A percentile compares a stretch with the other conserved stretches of the same genome.
phyloP scores from a whole-genome alignment of 2,888 invertebrate genomes.

The Cantharis lateralis region DNA sequence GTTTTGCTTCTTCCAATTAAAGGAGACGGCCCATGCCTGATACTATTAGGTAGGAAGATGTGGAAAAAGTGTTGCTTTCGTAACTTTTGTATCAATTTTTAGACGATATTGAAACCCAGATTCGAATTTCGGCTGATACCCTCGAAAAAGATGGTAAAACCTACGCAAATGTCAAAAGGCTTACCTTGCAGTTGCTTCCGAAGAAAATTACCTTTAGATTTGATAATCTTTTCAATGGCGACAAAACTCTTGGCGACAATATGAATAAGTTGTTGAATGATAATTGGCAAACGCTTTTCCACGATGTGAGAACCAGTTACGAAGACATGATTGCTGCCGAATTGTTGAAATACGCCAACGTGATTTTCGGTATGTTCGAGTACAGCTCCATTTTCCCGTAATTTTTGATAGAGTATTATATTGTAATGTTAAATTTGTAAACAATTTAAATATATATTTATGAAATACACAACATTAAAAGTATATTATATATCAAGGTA shows the following conservation, averaged over 20 bases:
- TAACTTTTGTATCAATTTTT: neutral
- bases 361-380: neutral
- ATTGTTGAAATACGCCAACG: neutral
- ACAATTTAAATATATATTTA: neutral
- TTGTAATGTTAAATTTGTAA: neutral
- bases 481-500: no score
- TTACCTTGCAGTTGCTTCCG: slow-evolving; percentile 66
- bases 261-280: slow-evolving; percentile 53
- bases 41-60: slow-evolving; percentile 63
- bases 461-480: no score
- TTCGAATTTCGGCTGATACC: slow-evolving; percentile 66
- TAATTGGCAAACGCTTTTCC: slow-evolving; percentile 48
- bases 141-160: slow-evolving; percentile 65
- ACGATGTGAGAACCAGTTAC: slow-evolving; percentile 64
- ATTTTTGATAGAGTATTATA: neutral
- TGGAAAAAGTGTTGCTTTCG: neutral
- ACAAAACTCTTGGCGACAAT: slow-evolving; percentile 44
- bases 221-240: slow-evolving; percentile 64
- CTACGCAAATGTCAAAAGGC: slow-evolving; percentile 68
- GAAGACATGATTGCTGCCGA: slow-evolving; percentile 60
- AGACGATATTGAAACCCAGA: slow-evolving; percentile 56
- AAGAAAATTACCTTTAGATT: slow-evolving; percentile 65
- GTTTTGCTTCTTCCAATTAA: slow-evolving; percentile 67
- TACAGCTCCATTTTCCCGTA: neutral
- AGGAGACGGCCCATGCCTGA: slow-evolving; percentile 67